These are phyloP conservation scores for Thunnus thynnus DNA, from an alignment of 2,113 vertebrate genomes.

Conservation along the genomic window DNA sequence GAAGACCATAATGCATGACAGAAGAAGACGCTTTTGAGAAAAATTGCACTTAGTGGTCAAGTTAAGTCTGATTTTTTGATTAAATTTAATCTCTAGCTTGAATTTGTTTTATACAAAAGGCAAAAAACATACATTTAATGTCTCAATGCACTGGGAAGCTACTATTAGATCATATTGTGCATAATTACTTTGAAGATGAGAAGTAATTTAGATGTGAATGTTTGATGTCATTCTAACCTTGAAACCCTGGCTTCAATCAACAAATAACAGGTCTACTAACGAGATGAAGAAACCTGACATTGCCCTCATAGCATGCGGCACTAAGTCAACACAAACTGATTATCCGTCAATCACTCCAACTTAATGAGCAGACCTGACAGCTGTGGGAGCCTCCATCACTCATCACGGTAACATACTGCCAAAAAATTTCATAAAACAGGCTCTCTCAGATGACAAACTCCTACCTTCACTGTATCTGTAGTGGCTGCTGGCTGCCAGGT, in stretches of 20 bases:
- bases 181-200: neutral
- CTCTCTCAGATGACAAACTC: constrained; percentile 56
- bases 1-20: neutral
- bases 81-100: neutral
- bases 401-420: constrained; percentile 60
- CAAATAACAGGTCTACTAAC: constrained; percentile 31
- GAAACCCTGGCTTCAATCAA: constrained; percentile 40
- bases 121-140: neutral
- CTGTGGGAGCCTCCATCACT: constrained; percentile 71
- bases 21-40: neutral
- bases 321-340: constrained; percentile 79
- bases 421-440: constrained; percentile 56
- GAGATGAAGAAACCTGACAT: constrained; percentile 53
- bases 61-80: constrained; percentile 1
- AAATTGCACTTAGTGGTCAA: constrained; percentile 2
- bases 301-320: constrained; percentile 60
- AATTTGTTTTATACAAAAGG: neutral
- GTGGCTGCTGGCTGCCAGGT: constrained; percentile 56
- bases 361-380: constrained; percentile 78
- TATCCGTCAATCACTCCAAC: constrained; percentile 74
- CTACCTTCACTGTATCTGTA: constrained; percentile 77
- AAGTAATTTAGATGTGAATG: constrained; percentile 18
- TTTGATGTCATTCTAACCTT: constrained; percentile 51
- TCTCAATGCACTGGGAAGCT: neutral
- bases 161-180: neutral